Base-by-base conservation (phyloP, 2,888 invertebrate species). In the Dinocampus coccinellae region DNA sequence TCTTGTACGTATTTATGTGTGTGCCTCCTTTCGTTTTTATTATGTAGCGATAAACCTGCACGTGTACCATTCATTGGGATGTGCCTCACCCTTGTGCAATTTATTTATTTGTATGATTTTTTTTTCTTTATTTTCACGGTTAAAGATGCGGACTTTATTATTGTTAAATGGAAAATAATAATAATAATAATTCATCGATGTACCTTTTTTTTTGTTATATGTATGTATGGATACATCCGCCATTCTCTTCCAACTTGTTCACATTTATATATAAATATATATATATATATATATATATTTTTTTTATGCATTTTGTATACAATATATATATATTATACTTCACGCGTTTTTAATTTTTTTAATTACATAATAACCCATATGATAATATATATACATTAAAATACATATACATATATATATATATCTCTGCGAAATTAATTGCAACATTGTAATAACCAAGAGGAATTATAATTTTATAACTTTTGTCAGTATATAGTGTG, bases 1-100 rank as follows among this genome's bases (percentile, higher is more conserved):
- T 81, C 81, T 75, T 82, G 83, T 82, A 76, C 73, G 22, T 69
- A 64, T 64, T 72, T 70, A 70, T 70, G 69, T 67, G n/a, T 57
- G 52, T 34, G 62, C 61, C 55, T 58, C 61, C 36, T 24, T 61
- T 47, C 16, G 47, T 47, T 47, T 66, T 66, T 61, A 66, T 60
- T 53, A 52, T 60, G 42, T 58, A 52, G 55, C 39, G 69, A 73
- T 66, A 65, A 73, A 69, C 65, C 55, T 69, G 73, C 57, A 57
- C 42, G 33, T 58, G 26, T 39, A 39, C 55, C 65, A 70, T 70
- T 70, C 60, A 65, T 65, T 57, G 57, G 26, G 53, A 58, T 55
- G n/a, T n/a, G 36, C 42, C 61, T 70, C 52, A 53, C 60, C 36
- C 55, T 57, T 60, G 53, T 42, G 39, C 36, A 57, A 34, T 57